A percentile compares a stretch with the other conserved stretches of the same genome.
phyloP scores from a whole-genome alignment of 1,140 invertebrate genomes.

The Scaptomyza hsui region DNA sequence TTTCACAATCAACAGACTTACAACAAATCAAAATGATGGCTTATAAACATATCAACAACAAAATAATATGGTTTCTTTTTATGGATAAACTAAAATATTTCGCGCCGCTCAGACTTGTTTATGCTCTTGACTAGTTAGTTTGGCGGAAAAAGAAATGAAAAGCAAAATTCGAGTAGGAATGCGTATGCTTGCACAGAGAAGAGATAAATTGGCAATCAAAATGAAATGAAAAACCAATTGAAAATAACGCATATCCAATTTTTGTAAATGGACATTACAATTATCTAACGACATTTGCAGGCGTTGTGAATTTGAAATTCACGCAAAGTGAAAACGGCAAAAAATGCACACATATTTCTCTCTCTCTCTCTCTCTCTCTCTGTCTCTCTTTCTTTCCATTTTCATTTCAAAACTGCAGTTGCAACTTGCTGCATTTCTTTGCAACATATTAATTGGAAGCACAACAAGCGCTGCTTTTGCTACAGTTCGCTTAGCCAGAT shows the following conservation, averaged over 20 bases:
- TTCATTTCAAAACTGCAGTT: slow-evolving; percentile 17
- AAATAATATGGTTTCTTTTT: too few relatives aligned
- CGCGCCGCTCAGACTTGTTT: background rate
- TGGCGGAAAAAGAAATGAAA: slow-evolving; percentile 1
- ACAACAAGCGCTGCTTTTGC: background rate
- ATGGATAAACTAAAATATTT: too few relatives aligned
- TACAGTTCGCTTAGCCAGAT: slow-evolving; percentile 57
- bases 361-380: background rate
- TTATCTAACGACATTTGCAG: slow-evolving; percentile 43
- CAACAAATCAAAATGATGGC: background rate
- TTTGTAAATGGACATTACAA: slow-evolving; percentile 53
- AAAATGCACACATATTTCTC: slow-evolving; percentile 27
- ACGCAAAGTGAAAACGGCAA: slow-evolving; percentile 56
- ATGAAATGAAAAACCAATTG: slow-evolving; percentile 47
- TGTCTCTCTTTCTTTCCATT: slow-evolving; percentile 16
- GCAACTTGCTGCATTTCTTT: slow-evolving; percentile 40
- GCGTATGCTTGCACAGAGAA: background rate
- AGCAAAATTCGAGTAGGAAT: background rate
- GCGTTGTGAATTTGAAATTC: slow-evolving; percentile 3
- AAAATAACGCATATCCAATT: slow-evolving; percentile 64
- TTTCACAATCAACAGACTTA: slow-evolving; percentile 6
- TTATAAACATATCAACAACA: background rate
- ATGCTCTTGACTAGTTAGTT: background rate
- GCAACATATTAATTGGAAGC: slow-evolving; percentile 11
- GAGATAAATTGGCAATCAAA: slow-evolving; percentile 15